Evolutionary conservation across 92 coral and sea anemone species (phyloP).

Genomic region (Palythoa caribaeorum): DNA sequence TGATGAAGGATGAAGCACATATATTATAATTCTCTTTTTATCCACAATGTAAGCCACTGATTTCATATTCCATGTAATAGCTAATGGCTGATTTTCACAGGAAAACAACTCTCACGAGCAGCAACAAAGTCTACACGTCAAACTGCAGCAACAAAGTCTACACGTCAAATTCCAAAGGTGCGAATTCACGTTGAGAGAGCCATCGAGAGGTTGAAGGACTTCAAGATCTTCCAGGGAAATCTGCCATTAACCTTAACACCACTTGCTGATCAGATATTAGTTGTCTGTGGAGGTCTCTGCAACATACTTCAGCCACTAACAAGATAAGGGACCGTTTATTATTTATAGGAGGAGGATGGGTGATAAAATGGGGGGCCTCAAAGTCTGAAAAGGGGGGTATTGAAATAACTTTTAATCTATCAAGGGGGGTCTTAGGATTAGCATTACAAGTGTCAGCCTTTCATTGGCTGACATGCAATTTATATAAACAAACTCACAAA

Average conservation of each 20-base stretch:
- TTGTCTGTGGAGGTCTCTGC: conserved; percentile 36
- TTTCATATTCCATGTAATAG: too few relatives aligned
- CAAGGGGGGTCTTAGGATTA: too few relatives aligned
- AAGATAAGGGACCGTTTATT: conserved; percentile 24
- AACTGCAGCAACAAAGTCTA: conserved; percentile 69
- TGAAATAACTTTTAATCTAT: too few relatives aligned
- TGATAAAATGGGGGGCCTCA: too few relatives aligned
- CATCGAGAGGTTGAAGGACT: conserved; percentile 17
- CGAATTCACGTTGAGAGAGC: conserved; percentile 66
- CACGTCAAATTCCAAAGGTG: conserved; percentile 67
- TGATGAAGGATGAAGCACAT: neutral
- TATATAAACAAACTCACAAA: too few relatives aligned
- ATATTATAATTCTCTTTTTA: neutral
- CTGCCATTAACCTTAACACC: conserved; percentile 62
- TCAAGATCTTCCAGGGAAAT: conserved; percentile 70
- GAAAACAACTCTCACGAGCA: conserved; percentile 71
- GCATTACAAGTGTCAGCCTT: too few relatives aligned
- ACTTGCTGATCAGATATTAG: conserved; percentile 62
- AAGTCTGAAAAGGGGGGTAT: too few relatives aligned
- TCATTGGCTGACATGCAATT: too few relatives aligned
- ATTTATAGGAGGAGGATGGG: too few relatives aligned
- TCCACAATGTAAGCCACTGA: neutral
- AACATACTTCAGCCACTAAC: conserved; percentile 56
- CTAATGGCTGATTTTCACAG: conserved; percentile 29
- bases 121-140: conserved; percentile 64